Percentiles rank a stretch among this genome's conserved stretches.
Conservation (phyloP, 2,113 vertebrate species). For the Anthoscopus minutus region DNA sequence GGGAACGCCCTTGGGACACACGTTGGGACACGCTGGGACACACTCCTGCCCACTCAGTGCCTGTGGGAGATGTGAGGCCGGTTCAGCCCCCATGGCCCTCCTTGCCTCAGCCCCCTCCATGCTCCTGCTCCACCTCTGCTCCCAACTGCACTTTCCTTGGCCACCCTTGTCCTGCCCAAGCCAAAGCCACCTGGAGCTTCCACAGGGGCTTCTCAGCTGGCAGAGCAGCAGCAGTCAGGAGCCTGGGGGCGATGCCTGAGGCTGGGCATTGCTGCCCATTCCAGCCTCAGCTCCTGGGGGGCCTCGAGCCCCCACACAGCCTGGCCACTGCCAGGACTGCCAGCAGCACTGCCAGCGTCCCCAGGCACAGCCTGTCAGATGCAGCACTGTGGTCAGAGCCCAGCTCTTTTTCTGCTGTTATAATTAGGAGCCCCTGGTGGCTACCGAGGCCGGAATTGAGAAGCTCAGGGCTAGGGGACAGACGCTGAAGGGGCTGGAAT, state of each 20-base stretch:
- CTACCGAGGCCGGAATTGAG: rapidly evolving
- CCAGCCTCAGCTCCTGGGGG: not conserved
- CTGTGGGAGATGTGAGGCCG: not conserved
- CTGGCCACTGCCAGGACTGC: not conserved
- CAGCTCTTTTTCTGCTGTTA: not conserved
- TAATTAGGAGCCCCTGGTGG: not conserved
- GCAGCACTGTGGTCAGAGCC: not conserved
- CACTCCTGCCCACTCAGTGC: not conserved
- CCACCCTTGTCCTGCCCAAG: not conserved
- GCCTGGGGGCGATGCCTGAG: not conserved
- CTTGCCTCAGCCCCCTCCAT: not conserved
- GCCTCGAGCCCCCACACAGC: not conserved
- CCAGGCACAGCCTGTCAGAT: not conserved
- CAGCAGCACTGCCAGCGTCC: not conserved
- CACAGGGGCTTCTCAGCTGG: not conserved
- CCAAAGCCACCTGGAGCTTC: not conserved
- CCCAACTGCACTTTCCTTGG: not conserved
- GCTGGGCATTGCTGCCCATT: not conserved
- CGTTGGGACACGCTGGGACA: not conserved
- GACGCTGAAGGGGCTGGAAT: not conserved
- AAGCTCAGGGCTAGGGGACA: not conserved
- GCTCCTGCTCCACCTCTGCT: not conserved
- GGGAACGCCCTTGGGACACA: not conserved
- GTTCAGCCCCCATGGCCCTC: not conserved
- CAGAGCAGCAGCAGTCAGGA: not conserved